Conservation (phyloP, 1,140 invertebrate species). For the Formica exsecta region DNA sequence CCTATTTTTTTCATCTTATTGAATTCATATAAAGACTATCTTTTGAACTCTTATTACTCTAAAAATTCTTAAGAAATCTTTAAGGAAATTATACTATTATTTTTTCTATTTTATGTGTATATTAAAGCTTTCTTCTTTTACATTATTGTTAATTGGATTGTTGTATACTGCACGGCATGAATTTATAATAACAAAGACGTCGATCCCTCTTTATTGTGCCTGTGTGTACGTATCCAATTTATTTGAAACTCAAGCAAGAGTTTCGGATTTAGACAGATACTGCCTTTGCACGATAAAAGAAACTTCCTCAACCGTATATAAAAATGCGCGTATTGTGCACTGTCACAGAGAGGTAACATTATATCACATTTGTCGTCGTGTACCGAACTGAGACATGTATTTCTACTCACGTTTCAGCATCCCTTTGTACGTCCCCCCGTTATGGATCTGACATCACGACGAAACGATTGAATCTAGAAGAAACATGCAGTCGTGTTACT, state of each 20-base stretch:
- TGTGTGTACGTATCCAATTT: slow-evolving; percentile 50
- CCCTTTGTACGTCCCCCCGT: slow-evolving; percentile 61
- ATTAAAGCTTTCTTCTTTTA: neutral
- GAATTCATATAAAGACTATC: slow-evolving; percentile 6
- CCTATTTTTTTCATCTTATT: neutral
- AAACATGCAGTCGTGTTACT: slow-evolving; percentile 42
- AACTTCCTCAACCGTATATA: slow-evolving; percentile 70
- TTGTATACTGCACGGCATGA: neutral
- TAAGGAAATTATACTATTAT: neutral
- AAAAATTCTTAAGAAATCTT: neutral
- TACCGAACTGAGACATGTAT: slow-evolving; percentile 75
- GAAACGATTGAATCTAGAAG: slow-evolving; percentile 65
- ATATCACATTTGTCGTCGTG: slow-evolving; percentile 73
- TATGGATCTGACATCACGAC: slow-evolving; percentile 63
- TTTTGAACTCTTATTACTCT: neutral
- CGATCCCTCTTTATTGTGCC: slow-evolving; percentile 44
- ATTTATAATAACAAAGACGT: slow-evolving; percentile 26
- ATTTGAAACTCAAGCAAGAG: slow-evolving; percentile 60
- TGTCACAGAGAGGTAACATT: slow-evolving; percentile 74
- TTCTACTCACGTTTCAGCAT: slow-evolving; percentile 72
- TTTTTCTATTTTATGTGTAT: neutral
- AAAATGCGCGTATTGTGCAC: slow-evolving; percentile 68
- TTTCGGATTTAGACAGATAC: slow-evolving; percentile 64
- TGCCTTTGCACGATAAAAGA: slow-evolving; percentile 63
- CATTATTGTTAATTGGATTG: slow-evolving; percentile 19